A percentile compares a stretch with the other conserved stretches of the same genome.
Conservation (phyloP, 1,140 invertebrate genomes). For the Eciton burchellii region DNA sequence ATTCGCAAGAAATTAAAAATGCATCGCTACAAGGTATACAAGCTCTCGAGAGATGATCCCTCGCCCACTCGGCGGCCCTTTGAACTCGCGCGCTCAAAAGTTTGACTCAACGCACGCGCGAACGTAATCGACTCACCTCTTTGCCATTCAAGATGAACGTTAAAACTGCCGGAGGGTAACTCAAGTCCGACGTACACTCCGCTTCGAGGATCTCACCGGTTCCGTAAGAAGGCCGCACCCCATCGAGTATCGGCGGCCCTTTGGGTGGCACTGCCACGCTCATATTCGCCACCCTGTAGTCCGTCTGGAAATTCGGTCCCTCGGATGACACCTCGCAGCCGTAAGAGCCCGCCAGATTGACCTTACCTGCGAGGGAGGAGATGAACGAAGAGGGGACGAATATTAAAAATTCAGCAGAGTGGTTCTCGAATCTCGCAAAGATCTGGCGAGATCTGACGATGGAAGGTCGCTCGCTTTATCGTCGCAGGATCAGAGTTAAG, state of each 20-base stretch:
- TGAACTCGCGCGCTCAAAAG: background rate
- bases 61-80: background rate
- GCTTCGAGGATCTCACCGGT: constrained; percentile 90
- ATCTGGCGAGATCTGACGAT: too few relatives aligned
- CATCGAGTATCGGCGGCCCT: constrained; percentile 77
- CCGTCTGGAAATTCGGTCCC: constrained; percentile 86
- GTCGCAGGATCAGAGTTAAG: background rate
- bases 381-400: background rate
- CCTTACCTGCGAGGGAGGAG: constrained; percentile 71
- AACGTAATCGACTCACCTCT: constrained; percentile 86
- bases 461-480: background rate
- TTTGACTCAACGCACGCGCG: constrained; percentile 20
- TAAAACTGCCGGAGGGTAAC: constrained; percentile 89
- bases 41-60: background rate
- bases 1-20: constrained; percentile 1
- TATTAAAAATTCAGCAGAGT: constrained; percentile 7
- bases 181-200: constrained; percentile 91
- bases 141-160: constrained; percentile 91
- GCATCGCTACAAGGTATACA: background rate
- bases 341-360: constrained; percentile 85
- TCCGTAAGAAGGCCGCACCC: constrained; percentile 87
- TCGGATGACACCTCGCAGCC: constrained; percentile 87
- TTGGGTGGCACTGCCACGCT: constrained; percentile 84
- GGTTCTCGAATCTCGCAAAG: too few relatives aligned
- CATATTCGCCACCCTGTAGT: constrained; percentile 84